These are phyloP conservation scores for Theristicus caerulescens DNA, from an alignment of 2,113 vertebrate species.

Conservation along the genomic window DNA sequence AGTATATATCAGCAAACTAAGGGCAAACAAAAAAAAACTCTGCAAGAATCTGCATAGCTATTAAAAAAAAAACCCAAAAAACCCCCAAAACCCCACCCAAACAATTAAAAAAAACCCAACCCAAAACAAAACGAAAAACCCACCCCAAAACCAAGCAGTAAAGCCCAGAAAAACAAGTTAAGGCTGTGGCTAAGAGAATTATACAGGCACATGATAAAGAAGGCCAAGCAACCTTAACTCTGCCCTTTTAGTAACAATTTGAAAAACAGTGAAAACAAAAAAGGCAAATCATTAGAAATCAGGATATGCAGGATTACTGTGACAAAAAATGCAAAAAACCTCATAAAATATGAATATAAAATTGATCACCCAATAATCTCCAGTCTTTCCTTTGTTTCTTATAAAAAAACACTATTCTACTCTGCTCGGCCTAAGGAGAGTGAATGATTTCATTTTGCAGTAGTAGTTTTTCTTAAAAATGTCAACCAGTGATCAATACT, in stretches of 20 bases:
- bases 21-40: not conserved
- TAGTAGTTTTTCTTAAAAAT: constrained; percentile 5
- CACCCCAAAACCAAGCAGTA: not conserved
- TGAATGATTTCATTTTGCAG: not conserved
- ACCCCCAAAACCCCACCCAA: not conserved
- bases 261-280: not conserved
- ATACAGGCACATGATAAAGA: not conserved
- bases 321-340: not conserved
- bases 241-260: not conserved
- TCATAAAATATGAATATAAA: not conserved
- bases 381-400: not conserved
- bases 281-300: not conserved
- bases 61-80: not conserved
- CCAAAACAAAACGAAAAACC: not conserved
- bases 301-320: not conserved
- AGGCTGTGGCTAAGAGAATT: not conserved
- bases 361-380: not conserved
- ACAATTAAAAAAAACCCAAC: not conserved
- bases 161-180: not conserved
- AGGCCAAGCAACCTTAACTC: not conserved
- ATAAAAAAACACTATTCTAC: not conserved
- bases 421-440: not conserved
- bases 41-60: not conserved
- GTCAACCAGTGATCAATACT: not conserved
- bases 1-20: not conserved